Evolutionary conservation across 1,140 invertebrate species (phyloP), one percentile per base, ranked within the genome.

Genomic region (Sesamia nonagrioides): DNA sequence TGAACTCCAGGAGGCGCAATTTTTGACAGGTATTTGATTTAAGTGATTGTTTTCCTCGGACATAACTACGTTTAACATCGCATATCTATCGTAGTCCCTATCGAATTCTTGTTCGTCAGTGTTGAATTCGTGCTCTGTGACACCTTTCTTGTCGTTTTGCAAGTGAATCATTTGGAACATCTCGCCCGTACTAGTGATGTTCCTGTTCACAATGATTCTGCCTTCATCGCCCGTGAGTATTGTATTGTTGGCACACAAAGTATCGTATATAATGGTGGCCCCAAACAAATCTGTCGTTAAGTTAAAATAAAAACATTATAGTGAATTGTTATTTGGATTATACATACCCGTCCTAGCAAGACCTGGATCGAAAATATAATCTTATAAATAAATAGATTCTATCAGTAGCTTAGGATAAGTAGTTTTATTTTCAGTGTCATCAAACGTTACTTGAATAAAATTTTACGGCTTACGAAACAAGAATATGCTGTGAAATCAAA

Each of bases 341-440:
- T 80, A 85, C 88, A 74, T 85, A 90, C 86, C 86, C 50, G 79
- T 88, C 84, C 86, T 86, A 79, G 91, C 27, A 42, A 91, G 89
- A 92, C 91, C 91, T 92, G 84, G 48, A 76, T 76, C n/a, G 82
- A 83, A 69, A 61, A 61, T 13, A 48, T 18, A 0, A 2, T 18
- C 21, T 48, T 15, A 8, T 27, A 33, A 48, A 17, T 48, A 27
- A 48, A 45, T 48, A n/a, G 13, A n/a, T n/a, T n/a, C n/a, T n/a
- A n/a, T n/a, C n/a, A n/a, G n/a, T n/a, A n/a, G n/a, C n/a, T n/a
- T n/a, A n/a, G n/a, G n/a, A n/a, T n/a, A n/a, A n/a, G n/a, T n/a
- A n/a, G n/a, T n/a, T n/a, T n/a, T n/a, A n/a, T n/a, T n/a, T n/a
- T n/a, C n/a, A n/a, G n/a, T n/a, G n/a, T n/a, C n/a, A n/a, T n/a